Evolutionary conservation across 2,113 vertebrate species (phyloP), one percentile per base, ranked within the genome.

Genomic region (Albula glossodonta): DNA sequence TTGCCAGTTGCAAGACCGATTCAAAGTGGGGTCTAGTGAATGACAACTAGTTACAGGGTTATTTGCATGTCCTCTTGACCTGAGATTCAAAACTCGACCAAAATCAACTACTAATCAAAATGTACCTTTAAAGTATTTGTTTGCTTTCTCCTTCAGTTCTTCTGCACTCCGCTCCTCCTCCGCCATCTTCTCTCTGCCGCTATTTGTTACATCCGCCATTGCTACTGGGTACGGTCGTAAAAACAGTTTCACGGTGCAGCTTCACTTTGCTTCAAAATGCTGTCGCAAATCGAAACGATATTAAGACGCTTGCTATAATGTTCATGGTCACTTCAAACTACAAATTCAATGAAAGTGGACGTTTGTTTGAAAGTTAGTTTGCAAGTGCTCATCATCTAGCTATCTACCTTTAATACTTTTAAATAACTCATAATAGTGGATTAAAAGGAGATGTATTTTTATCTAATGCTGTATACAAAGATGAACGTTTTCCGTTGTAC

Each of bases 81-180:
- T 66, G 15, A 49, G 50, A 17, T 22, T 15, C 56, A 17, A 8
- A 22, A 17, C 31, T 49, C 25, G 31, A 41, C 5, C 78, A 5
- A 25, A 31, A 31, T 51, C 19, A 81, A 13, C 4, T 25, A 41
- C 17, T 49, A 52, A 11, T 66, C 10, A 51, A 50, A 13, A 15
- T 78, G 50, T 51, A 12, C 95, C 95, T 93, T 95, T 94, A 90
- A 96, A 96, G 88, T 93, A 95, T 82, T 95, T 93, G 88, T 96
- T 96, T 50, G 95, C 95, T 70, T 93, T 90, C 6, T 91, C 94
- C 93, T 96, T 96, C 87, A 96, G 92, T 10, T 92, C 91, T 87
- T 95, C 94, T 0, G 94, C 94, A 57, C 89, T 90, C 91, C 94
- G 89, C 91, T 95, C 94, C 52, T 93, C 92, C 92, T 94, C 94